Evolutionary conservation across 2,113 vertebrate genomes (phyloP), one percentile per base, ranked within the genome.

Genomic region (Pterocles orientalis): DNA sequence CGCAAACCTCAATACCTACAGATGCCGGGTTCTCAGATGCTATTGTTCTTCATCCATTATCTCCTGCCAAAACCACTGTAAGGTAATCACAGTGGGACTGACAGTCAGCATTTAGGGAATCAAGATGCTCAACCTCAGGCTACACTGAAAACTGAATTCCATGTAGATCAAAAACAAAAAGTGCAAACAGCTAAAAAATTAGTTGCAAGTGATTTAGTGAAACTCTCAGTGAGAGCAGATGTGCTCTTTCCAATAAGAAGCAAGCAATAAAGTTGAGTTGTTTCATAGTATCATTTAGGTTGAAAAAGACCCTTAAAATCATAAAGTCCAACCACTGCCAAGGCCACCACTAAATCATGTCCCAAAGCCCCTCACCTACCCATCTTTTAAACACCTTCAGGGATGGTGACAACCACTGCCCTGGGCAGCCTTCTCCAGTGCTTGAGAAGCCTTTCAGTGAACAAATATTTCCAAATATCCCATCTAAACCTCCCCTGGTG

Each of bases 1-100:
- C 5, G 2, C 0, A 3, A 77, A 18, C n/a, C 36, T 21, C 8
- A 0, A 6, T 13, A 47, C 66, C 21, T 34, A 21, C 39, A 36
- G 33, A 31, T 0, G 2, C 24, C 26, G 12, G 19, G 51, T 18
- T 33, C 23, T 17, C 61, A 1, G 0, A 23, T 9, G 31, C 41
- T 43, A 4, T 14, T 68, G n/a, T 16, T 72, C 50, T 36, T 39
- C 31, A 5, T 48, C 50, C 78, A 2, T 25, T 51, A 65, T 15
- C 33, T 90, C 70, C 54, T 71, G 28, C 61, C 51, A 57, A 78
- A 76, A 41, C 23, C 48, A 19, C 1, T 23, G 7, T 13, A 54
- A 69, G 17, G 18, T 14, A 71, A 83, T 25, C 45, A n/a, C 28
- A n/a, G 10, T 5, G 18, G 19, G 13, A 64, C 19, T 36, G 36